Evolutionary conservation across 2,113 vertebrate species (phyloP), one percentile per base, ranked within the genome.

Genomic region (Oreocharis arfaki): DNA sequence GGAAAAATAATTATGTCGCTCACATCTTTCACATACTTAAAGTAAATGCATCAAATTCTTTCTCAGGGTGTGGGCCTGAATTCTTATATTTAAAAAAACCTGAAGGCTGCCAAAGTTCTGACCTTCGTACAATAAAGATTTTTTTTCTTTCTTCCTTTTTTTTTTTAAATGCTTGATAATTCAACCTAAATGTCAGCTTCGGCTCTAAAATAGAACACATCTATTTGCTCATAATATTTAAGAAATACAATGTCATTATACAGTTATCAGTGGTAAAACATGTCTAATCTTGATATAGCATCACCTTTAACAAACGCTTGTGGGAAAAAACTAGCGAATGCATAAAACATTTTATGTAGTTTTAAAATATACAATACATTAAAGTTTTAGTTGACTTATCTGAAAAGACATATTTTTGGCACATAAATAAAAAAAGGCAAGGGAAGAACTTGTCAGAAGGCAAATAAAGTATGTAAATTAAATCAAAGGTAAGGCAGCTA

Each of bases 401-500:
- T 98, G 97, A 97, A 98, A 98, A 98, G 97, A 98, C 97, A 98
- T 97, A 97, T 97, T 98, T 98, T 98, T 98, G 97, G 97, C 97
- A 97, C 97, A 97, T 98, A 98, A 98, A 98, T 98, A 98, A 98
- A 98, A 97, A 98, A 97, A 97, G 96, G 97, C 96, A 98, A 96
- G 96, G 97, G 97, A 98, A 98, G 97, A 98, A 98, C 97, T 98
- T 98, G 97, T 98, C 98, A 98, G 97, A 98, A 98, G 97, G 98
- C 97, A 98, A 98, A 98, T 98, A 98, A 98, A 98, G 96, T 97
- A 98, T 98, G 98, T 94, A 98, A 98, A 98, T 98, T 98, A 98
- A 98, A 98, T 98, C 98, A 98, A 98, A 98, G 98, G 98, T 98
- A 98, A 98, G 98, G 97, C 97, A 97, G 97, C 97, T 97, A 97